Evolutionary conservation across 2,797 vertebrate species (phyloP), one percentile per base, ranked within the genome.

Genomic region (Neosilurus hyrtlii): DNA sequence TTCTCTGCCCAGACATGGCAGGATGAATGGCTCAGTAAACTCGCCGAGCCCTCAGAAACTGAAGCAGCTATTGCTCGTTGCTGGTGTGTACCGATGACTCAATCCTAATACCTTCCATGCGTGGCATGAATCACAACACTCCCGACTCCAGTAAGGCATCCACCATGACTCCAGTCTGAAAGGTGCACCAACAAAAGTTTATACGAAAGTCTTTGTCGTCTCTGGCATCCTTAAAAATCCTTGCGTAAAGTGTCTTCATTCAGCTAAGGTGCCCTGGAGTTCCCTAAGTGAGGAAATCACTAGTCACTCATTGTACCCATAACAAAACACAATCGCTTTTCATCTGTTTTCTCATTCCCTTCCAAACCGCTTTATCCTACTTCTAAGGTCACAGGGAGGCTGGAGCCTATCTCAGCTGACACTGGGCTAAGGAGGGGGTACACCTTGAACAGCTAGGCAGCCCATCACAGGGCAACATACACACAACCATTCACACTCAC

Each of bases 1-100:
- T 78, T 84, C 79, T 82, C 67, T 71, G 59, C 61, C 56, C 71
- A 84, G 77, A 82, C 71, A 82, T n/a, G 62, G 81, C 62, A 56
- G 26, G 9, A 57, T 66, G 77, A 83, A 79, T 24, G 76, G 57
- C 72, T 80, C 62, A 37, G 54, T 57, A 52, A 56, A 84, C 73
- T 37, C 16, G 20, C 68, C 54, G 0, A 22, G 37, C 8, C 30
- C 56, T 67, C 37, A 30, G 80, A 83, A 82, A 86, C 52, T 14
- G 52, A 57, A 74, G 52, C 52, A 56, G 72, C 52, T 74, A 54
- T 35, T 56, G 26, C 72, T 66, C 72, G 66, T 80, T 35, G 14
- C 43, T 59, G 62, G 72, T 24, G 20, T 18, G 51, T 59, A 71
- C 57, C 20, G 61, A 66, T 84, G 80, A 85, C 80, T 82, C 75